phyloP scores from a whole-genome alignment of 1,140 invertebrate species.

The Diorhabda elongata region DNA sequence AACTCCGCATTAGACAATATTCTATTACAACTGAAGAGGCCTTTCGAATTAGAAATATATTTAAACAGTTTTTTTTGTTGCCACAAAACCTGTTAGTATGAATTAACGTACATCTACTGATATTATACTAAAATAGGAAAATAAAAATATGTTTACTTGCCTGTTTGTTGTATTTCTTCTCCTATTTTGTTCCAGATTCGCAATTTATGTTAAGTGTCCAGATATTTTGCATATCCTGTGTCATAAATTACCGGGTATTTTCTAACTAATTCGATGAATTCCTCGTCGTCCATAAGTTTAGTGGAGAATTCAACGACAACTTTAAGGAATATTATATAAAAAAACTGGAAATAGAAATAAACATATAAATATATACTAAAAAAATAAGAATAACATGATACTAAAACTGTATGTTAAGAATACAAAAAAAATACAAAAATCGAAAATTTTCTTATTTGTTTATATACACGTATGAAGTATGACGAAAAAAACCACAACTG shows the following conservation, averaged over 20 bases:
- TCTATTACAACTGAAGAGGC: slow-evolving; percentile 10
- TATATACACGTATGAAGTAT: no score
- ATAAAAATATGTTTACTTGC: slow-evolving; percentile 9
- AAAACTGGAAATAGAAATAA: no score
- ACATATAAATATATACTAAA: no score
- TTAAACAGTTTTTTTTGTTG: slow-evolving; percentile 15
- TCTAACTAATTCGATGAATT: slow-evolving; percentile 12
- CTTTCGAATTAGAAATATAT: slow-evolving; percentile 15
- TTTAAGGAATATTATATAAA: no score
- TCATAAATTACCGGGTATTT: slow-evolving; percentile 13
- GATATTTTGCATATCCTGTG: slow-evolving; percentile 11
- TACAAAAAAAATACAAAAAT: no score
- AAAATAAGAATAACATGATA: no score
- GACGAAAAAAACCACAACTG: no score
- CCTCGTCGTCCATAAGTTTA: neutral
- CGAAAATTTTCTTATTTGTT: no score
- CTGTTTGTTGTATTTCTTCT: slow-evolving; percentile 8
- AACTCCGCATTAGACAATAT: slow-evolving; percentile 14
- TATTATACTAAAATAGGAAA: slow-evolving; percentile 5
- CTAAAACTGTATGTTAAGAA: no score
- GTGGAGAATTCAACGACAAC: no score
- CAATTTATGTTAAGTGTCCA: slow-evolving; percentile 7
- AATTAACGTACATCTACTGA: neutral
- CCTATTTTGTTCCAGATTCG: slow-evolving; percentile 17
- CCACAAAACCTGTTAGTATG: no score